Evolutionary conservation across 2,888 invertebrate genomes (phyloP), one percentile per base, ranked within the genome.

Genomic region (Pecten maximus): DNA sequence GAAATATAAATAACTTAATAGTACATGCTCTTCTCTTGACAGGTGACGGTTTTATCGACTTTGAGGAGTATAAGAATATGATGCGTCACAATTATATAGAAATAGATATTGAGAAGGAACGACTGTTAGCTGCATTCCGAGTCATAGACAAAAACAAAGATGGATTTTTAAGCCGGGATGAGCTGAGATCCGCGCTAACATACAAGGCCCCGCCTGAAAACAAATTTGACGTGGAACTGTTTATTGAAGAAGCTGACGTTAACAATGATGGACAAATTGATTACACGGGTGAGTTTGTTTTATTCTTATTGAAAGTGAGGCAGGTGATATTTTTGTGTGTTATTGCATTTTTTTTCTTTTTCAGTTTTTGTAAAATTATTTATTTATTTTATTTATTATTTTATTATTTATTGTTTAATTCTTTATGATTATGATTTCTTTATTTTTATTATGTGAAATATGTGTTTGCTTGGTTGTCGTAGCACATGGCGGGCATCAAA

Each of bases 41-140:
- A 91, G 91, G 74, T 15, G 91, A 91, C 44, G 91, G 91, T 3
- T 89, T 87, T 6, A 91, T 91, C 40, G 86, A 89, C 54, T 91
- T 89, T 54, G 88, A 91, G 16, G 91, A 91, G 39, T 91, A 91
- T 28, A 54, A 88, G 23, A 50, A 88, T 3, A 88, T 91, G 87
- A 91, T 91, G 91, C 87, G 40, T 39, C 39, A 89, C 2, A 91
- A 91, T n/a, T 89, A 89, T 74, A 89, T 87, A 10, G 89, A 86
- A n/a, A 89, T 91, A 6, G 91, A 91, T 40, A 40, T 91, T 40
- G 91, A 91, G 44, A 87, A 88, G 40, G 91, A 91, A 23, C 10
- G 91, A 44, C 89, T 91, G 88, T 40, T 87, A 16, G 91, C 91
- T 12, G 91, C 91, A 8, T 91, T 91, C 48, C 40, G 74, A 2